phyloP scores from a whole-genome alignment of 35 echinoderm and acorn worm species.

The Amphiura filiformis region DNA sequence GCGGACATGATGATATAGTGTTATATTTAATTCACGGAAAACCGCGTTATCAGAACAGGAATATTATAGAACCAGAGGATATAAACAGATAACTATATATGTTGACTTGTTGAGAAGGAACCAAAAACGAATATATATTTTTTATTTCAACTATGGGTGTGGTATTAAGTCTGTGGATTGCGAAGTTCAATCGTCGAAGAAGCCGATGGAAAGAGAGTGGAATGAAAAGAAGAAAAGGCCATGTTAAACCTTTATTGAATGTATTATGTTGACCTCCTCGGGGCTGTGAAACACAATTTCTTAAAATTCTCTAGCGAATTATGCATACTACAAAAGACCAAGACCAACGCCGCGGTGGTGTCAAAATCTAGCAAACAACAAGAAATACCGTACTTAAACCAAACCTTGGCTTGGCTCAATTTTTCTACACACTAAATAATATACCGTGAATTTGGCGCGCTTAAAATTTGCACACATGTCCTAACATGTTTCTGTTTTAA shows the following conservation, averaged over 20 bases:
- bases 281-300: neutral
- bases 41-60: neutral
- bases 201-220: neutral
- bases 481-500: too few relatives aligned
- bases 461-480: too few relatives aligned
- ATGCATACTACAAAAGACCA: neutral
- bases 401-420: too few relatives aligned
- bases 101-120: neutral
- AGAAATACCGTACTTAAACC: too few relatives aligned
- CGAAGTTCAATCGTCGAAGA: neutral
- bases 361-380: neutral
- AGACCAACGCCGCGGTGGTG: neutral
- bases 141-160: neutral
- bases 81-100: neutral
- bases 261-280: neutral
- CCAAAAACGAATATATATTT: neutral
- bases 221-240: neutral
- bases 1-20: conserved; percentile 65
- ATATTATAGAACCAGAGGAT: neutral
- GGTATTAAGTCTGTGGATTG: neutral
- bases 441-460: too few relatives aligned
- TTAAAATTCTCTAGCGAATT: neutral
- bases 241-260: neutral
- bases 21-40: conserved; percentile 46
- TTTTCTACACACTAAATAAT: too few relatives aligned